Evolutionary conservation across 2,113 vertebrate genomes (phyloP).

Genomic region (Erpornis zantholeuca): DNA sequence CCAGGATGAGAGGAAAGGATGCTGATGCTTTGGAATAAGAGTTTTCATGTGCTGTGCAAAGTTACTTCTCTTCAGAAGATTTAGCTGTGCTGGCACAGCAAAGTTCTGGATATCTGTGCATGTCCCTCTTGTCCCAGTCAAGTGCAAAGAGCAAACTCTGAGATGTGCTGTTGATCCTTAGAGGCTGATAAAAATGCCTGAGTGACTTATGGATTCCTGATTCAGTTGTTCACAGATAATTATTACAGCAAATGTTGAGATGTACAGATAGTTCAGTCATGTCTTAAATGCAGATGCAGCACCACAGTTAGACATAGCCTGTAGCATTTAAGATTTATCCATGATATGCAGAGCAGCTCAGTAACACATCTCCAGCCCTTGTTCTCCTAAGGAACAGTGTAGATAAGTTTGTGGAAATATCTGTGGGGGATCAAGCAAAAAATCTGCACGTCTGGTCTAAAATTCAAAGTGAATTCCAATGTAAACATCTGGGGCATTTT

Average conservation of each 20-base stretch:
- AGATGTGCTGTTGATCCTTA: not conserved
- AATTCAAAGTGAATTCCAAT: not conserved
- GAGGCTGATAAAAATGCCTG: not conserved
- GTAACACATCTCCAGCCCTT: not conserved
- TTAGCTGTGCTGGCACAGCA: not conserved
- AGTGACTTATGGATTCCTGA: not conserved
- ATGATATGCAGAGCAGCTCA: not conserved
- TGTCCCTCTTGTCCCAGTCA: not conserved
- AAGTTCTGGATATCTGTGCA: not conserved
- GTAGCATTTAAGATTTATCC: not conserved
- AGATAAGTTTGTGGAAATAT: not conserved
- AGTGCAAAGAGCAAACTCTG: not conserved
- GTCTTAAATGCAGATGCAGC: not conserved
- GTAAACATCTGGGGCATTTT: not conserved
- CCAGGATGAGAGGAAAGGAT: not conserved
- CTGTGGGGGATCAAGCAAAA: not conserved
- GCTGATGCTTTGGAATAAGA: not conserved
- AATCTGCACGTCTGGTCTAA: not conserved
- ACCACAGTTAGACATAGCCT: not conserved
- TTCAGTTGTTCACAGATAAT: not conserved
- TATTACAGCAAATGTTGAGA: not conserved
- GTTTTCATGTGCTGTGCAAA: not conserved
- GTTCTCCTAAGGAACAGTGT: not conserved
- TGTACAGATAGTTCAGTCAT: not conserved
- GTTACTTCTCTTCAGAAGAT: not conserved